Evolutionary conservation across 2,797 vertebrate genomes (phyloP).

Genomic region (Clarias pachynema): DNA sequence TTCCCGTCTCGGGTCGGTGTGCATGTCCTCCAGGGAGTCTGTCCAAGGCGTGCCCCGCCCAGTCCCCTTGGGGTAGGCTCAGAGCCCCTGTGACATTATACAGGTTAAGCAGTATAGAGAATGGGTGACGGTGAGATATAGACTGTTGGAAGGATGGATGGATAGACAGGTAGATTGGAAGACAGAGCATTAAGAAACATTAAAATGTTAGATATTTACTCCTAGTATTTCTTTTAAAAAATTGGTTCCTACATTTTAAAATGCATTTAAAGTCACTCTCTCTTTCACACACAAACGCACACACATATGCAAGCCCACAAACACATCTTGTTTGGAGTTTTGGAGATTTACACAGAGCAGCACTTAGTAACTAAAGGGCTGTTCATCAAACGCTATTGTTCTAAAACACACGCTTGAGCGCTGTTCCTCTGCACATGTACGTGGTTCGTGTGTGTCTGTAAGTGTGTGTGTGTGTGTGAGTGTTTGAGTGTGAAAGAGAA

Average conservation of each 20-base stretch:
- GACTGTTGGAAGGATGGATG: not conserved
- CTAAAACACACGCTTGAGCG: constrained; percentile 25
- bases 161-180: not conserved
- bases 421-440: not conserved
- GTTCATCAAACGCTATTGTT: constrained; percentile 47
- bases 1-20: too few species aligned
- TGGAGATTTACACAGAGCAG: constrained; percentile 18
- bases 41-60: too few species aligned
- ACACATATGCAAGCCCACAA: not conserved
- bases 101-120: too few species aligned
- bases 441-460: not conserved
- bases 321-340: constrained; percentile 34
- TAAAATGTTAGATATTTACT: not conserved
- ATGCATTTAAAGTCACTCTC: not conserved
- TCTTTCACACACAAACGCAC: not conserved
- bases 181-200: not conserved
- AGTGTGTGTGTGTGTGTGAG: not conserved
- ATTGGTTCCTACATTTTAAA: not conserved
- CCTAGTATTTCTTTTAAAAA: too few species aligned
- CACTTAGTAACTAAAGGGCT: constrained; percentile 34
- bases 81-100: too few species aligned
- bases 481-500: not conserved
- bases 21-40: too few species aligned
- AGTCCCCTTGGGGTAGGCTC: too few species aligned
- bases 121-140: not conserved